Conservation (phyloP, 2,113 vertebrate species). For the Nyctereutes procyonoides region DNA sequence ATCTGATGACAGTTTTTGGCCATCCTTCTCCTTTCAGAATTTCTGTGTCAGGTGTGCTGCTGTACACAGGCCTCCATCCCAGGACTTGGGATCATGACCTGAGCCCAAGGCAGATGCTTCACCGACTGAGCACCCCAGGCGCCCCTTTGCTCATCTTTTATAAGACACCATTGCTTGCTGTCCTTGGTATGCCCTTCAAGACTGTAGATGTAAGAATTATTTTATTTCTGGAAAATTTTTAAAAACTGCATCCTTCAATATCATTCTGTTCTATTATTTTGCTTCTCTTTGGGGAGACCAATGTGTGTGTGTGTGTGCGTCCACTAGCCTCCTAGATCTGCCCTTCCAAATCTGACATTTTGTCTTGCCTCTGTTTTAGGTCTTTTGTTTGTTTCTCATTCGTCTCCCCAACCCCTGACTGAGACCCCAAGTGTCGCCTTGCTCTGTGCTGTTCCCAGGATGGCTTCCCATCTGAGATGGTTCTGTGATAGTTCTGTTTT, state of each 20-base stretch:
- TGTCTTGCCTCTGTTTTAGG: not conserved
- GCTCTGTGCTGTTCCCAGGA: not conserved
- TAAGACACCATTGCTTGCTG: too few species aligned
- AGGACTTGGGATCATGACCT: not conserved
- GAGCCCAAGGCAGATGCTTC: not conserved
- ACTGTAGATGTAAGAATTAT: too few species aligned
- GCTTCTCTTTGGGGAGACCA: not conserved
- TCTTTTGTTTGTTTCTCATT: too few species aligned
- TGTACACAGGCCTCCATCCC: accelerated
- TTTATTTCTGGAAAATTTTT: not conserved
- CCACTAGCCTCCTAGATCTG: too few species aligned
- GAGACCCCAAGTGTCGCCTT: accelerated
- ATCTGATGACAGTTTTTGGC: too few species aligned
- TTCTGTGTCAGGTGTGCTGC: not conserved
- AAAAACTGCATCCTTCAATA: not conserved
- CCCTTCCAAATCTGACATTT: not conserved
- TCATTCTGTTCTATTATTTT: not conserved
- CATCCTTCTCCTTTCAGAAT: not conserved
- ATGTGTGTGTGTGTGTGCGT: too few species aligned
- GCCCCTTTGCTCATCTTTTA: not conserved
- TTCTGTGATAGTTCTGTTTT: too few species aligned
- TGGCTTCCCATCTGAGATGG: accelerated
- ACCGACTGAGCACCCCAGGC: not conserved
- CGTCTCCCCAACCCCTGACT: accelerated
- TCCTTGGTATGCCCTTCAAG: too few species aligned